A percentile compares a stretch with the other conserved stretches of the same genome.
phyloP scores from a whole-genome alignment of 30 jellyfish, hydroid and myxozoan species.

The Turritopsis dohrnii region DNA sequence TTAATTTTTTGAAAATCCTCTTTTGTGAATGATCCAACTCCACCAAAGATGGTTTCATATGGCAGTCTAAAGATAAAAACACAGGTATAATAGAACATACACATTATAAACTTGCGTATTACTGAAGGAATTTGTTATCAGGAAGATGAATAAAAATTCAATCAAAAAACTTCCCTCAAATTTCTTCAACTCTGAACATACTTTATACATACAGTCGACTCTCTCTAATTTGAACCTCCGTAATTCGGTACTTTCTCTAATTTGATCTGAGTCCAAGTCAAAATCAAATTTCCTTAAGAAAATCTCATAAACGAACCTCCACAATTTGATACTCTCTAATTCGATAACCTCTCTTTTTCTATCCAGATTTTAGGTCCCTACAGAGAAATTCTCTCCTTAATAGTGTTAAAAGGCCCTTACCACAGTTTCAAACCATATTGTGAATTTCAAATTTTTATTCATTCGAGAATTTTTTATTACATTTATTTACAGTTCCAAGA shows the following conservation, averaged over 20 bases:
- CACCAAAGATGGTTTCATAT: conserved; percentile 83
- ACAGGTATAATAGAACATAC: neutral
- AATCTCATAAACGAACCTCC: conserved; percentile 7
- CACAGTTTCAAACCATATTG: too few species aligned
- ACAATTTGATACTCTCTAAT: neutral
- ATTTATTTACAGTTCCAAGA: neutral
- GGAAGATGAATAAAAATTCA: too few species aligned
- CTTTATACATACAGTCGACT: too few species aligned
- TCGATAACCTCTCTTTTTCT: neutral
- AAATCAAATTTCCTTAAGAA: neutral
- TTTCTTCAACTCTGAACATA: too few species aligned
- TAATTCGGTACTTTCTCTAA: conserved; percentile 4
- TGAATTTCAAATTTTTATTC: conserved; percentile 4
- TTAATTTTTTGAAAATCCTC: conserved; percentile 61
- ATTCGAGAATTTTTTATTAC: neutral
- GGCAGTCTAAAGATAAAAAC: conserved; percentile 55
- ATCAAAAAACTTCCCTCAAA: too few species aligned
- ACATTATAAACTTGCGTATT: too few species aligned
- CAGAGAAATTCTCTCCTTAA: conserved; percentile 9
- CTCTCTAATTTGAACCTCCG: too few species aligned
- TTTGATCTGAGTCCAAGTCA: neutral
- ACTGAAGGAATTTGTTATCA: too few species aligned
- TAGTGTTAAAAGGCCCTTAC: neutral
- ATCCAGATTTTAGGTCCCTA: conserved; percentile 7
- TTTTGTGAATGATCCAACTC: conserved; percentile 86